phyloP scores from a whole-genome alignment of 1,140 invertebrate genomes.

The Drosophila nebulosa region DNA sequence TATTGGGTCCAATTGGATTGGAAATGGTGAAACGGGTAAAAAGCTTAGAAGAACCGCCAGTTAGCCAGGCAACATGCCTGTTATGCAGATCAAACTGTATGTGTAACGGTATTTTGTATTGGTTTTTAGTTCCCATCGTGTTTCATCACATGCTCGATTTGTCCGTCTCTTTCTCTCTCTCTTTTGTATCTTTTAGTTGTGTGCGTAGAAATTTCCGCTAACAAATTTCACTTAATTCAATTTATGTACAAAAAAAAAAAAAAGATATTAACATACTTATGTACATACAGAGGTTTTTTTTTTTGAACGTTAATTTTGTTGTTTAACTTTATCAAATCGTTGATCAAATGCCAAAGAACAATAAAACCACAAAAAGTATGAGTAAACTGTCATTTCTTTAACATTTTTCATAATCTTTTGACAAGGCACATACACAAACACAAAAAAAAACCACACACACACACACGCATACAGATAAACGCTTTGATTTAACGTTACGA shows the following conservation, averaged over 20 bases:
- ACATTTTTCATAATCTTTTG: not conserved
- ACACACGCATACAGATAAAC: constrained; percentile 31
- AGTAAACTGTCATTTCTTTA: constrained; percentile 1
- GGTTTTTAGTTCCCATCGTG: not conserved
- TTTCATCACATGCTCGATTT: not conserved
- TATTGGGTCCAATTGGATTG: too few relatives aligned
- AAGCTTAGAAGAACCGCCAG: too few relatives aligned
- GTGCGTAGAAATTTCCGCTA: constrained; percentile 42
- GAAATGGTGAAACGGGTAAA: too few relatives aligned
- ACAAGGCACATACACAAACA: not conserved
- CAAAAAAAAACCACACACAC: not conserved
- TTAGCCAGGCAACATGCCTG: too few relatives aligned
- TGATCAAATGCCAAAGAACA: constrained; percentile 67
- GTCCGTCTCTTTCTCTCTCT: not conserved
- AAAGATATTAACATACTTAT: constrained; percentile 13
- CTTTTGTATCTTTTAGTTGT: too few relatives aligned
- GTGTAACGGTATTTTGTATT: constrained; percentile 1
- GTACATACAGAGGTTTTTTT: constrained; percentile 9
- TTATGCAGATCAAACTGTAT: not conserved
- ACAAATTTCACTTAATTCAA: constrained; percentile 59
- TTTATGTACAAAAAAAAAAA: constrained; percentile 25
- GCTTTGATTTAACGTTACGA: constrained; percentile 73
- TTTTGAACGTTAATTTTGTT: constrained; percentile 15
- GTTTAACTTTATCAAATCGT: constrained; percentile 61
- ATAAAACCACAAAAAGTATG: constrained; percentile 36